A percentile compares a stretch with the other conserved stretches of the same genome.
phyloP scores from a whole-genome alignment of 2,797 vertebrate species.

The Aphelocoma californica region DNA sequence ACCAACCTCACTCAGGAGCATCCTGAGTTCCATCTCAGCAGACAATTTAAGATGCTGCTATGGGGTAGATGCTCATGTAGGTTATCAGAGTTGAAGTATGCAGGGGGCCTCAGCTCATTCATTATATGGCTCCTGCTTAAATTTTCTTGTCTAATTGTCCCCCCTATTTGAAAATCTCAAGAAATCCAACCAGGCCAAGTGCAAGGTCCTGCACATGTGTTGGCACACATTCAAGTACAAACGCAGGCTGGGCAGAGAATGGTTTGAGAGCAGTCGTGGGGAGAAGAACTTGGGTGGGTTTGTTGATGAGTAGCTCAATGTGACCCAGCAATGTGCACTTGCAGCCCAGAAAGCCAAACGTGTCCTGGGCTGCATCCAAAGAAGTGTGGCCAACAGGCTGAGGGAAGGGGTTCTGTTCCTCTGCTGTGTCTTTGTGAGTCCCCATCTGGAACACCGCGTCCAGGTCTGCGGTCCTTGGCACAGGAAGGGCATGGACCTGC shows the following conservation, averaged over 20 bases:
- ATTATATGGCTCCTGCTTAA: neutral
- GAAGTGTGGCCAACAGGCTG: neutral
- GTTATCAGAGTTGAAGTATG: neutral
- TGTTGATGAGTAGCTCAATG: neutral
- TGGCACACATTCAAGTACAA: neutral
- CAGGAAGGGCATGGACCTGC: neutral
- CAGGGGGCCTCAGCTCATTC: neutral
- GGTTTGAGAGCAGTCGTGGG: neutral
- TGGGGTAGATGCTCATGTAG: neutral
- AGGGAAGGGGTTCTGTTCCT: neutral
- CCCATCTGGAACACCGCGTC: neutral
- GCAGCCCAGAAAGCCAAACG: neutral
- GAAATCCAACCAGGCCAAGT: neutral
- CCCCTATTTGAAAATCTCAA: rapidly evolving
- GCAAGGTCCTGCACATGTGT: neutral
- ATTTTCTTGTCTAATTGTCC: neutral
- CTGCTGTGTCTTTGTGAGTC: neutral
- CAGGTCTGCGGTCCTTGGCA: neutral
- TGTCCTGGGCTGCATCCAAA: neutral
- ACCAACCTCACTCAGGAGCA: rapidly evolving
- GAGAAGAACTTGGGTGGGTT: neutral
- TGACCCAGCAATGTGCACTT: neutral
- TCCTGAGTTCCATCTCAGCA: neutral
- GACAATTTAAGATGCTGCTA: neutral
- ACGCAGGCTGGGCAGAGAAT: neutral